Conservation (phyloP, 2,113 vertebrate species). For the Guaruba guarouba region DNA sequence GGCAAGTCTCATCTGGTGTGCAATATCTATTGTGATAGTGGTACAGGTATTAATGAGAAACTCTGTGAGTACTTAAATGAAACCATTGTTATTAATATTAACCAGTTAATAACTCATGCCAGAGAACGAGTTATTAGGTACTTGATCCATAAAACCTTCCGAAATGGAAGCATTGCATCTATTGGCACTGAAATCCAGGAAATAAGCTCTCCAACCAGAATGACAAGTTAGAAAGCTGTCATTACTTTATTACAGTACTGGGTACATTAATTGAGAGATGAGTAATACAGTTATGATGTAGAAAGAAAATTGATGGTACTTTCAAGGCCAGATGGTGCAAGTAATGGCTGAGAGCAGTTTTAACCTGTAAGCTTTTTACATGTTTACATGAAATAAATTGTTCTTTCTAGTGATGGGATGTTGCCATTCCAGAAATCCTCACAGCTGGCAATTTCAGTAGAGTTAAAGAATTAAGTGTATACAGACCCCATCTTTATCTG, state of each 20-base stretch:
- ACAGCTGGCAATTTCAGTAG: background rate
- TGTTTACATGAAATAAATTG: background rate
- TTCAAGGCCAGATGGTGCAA: background rate
- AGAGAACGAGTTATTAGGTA: background rate
- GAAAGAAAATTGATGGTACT: background rate
- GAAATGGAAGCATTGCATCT: background rate
- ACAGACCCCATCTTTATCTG: background rate
- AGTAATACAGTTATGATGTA: background rate
- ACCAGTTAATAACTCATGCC: background rate
- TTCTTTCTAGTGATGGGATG: background rate
- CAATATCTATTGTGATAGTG: background rate
- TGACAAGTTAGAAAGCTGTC: background rate
- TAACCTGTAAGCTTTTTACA: background rate
- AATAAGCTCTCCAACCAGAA: background rate
- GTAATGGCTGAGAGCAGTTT: background rate
- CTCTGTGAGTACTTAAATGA: background rate
- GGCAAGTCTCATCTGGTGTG: background rate
- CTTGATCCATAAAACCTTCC: background rate
- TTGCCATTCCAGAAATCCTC: background rate
- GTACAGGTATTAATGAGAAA: background rate
- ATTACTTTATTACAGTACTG: background rate
- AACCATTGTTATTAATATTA: background rate
- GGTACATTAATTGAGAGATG: background rate
- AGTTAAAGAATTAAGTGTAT: background rate
- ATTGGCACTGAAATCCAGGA: background rate